Evolutionary conservation across 2,113 vertebrate species (phyloP), one percentile per base, ranked within the genome.

Genomic region (Shinisaurus crocodilurus): DNA sequence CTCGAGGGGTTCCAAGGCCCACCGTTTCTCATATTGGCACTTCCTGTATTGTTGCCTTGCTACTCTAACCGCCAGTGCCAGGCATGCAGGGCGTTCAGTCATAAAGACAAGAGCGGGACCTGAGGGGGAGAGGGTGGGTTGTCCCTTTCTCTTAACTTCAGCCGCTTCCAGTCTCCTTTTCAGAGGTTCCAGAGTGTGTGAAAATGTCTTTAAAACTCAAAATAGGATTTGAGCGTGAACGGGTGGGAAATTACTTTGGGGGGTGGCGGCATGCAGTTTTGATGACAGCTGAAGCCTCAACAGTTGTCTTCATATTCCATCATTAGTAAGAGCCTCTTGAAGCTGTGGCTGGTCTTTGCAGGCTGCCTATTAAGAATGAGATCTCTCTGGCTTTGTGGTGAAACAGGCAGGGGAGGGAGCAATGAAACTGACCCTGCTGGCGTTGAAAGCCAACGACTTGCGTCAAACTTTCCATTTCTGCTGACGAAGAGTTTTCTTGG

Each of bases 381-480:
- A n/a, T 48, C 37, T 75, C 72, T 63, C 20, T 0, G 6, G 54
- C 81, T 15, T 43, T 32, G 87, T 20, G 65, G 77, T 72, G 40
- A 15, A 65, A n/a, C n/a, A n/a, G n/a, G 29, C 9, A 5, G 29
- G 32, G 69, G 54, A 84, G 88, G 37, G 6, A 74, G 54, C 40
- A 20, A 13, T n/a, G 18, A 84, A 84, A 74, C 20, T 76, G 37
- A 54, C 67, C 16, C 79, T 32, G 16, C 5, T 15, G 48, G 69
- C 45, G 43, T 9, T 32, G 43, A 86, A 40, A 2, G 16, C 15
- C 32, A n/a, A 43, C 20, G 3, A 23, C 69, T 40, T 37, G 45
- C 27, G 8, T 74, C 88, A 89, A 57, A 82, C 37, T 82, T 89
- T 89, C 80, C 88, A 25, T 29, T 32, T 20, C 48, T 57, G 29